Evolutionary conservation across 2,113 vertebrate genomes (phyloP), one percentile per base, ranked within the genome.

Genomic region (Puffinus mauretanicus): DNA sequence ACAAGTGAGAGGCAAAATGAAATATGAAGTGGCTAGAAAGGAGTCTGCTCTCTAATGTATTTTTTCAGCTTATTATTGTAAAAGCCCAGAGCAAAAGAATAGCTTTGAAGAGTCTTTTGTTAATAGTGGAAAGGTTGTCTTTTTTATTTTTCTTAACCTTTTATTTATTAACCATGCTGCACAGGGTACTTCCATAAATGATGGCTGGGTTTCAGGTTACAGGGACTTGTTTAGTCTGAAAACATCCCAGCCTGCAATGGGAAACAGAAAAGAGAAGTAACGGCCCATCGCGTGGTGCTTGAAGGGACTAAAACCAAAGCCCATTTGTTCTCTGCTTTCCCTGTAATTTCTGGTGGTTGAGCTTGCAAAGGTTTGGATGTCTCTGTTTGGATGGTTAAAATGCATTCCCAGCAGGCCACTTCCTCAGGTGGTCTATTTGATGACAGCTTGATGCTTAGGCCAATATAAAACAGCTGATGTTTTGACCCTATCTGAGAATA

Each of bases 11-110:
- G 82, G 95, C 42, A 93, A 95, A 95, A 97, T 96, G 97, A 97
- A 97, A 97, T 97, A 97, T 97, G 97, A 97, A 97, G 93, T 97
- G 95, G 93, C 75, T 91, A 95, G 91, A 91, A 96, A 97, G 71
- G 67, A 95, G 91, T 44, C 91, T 91, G 87, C 76, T 97, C 95
- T 95, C 93, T 97, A 95, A 96, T 96, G 91, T 95, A 95, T 93
- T 96, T 97, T 95, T 95, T 94, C 93, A 97, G 95, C 87, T 97
- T 97, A 97, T 97, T 97, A 97, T 96, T 97, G 66, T 91, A 97
- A 97, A 97, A 97, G 93, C 95, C 97, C 93, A 95, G 89, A 96
- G 96, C 95, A 91, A 97, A 96, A 88, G 84, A 93, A 88, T 75
- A 91, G 87, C 96, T 97, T 97, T 97, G 97, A 97, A 97, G 96